Base-by-base conservation (phyloP, 2,888 invertebrate genomes). In the Plutella xylostella region DNA sequence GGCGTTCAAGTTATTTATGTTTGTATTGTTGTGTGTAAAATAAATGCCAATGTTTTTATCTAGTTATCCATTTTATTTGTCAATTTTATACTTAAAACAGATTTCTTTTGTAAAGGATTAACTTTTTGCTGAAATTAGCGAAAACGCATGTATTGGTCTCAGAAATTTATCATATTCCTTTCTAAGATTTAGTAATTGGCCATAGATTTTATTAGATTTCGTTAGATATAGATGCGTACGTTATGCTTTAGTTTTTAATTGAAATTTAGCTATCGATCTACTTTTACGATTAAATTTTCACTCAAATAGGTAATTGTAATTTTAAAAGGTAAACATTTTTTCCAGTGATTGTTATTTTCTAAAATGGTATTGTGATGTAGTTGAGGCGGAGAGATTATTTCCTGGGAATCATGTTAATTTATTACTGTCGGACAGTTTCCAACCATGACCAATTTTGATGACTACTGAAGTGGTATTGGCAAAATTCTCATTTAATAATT, bases 11-110 rank as follows among this genome's bases (percentile, higher is more conserved):
- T 61, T 58, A 60, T 55, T 63, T 56, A 62, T 63, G 58, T 58
- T 57, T 65, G 55, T 64, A 57, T 56, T 60, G 55, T 61, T 59
- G 55, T 60, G 55, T 65, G 62, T 28, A 47, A 63, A 17, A 28
- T 60, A 61, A 62, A 59, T 55, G 64, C 59, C 63, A 11, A 37
- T 62, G 58, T 66, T 68, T 64, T 65, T 62, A 61, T 68, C 58
- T 69, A 65, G 65, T n/a, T n/a, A n/a, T n/a, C n/a, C n/a, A n/a
- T n/a, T n/a, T n/a, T n/a, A n/a, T n/a, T n/a, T n/a, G n/a, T n/a
- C n/a, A n/a, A n/a, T n/a, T 20, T 20, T 33, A 18, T 25, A 17
- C 18, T 12, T 40, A 40, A 22, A 22, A 15, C 14, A 9, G 15
- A 15, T 17, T 22, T 40, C 4, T 40, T 40, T 40, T 25, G 15